Conservation (phyloP, 30 jellyfish, hydroid and myxozoan species). For the Hydractinia symbiolongicarpus region DNA sequence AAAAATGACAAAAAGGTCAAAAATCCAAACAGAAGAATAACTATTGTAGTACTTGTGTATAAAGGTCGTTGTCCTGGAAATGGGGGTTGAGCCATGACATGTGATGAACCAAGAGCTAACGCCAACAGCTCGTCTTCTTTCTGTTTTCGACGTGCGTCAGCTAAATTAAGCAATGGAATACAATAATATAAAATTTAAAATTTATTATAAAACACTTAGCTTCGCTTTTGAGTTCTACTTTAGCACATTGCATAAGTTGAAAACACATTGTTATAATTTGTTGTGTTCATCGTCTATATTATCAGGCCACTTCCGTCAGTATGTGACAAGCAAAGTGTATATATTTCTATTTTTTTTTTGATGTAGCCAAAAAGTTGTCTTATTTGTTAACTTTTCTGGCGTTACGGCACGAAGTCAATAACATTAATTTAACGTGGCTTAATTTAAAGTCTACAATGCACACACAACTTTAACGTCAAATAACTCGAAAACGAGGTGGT, state of each 20-base stretch:
- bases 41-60: constrained; percentile 17
- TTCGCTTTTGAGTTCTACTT: background rate
- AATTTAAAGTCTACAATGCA: too few relatives aligned
- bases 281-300: too few relatives aligned
- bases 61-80: constrained; percentile 63
- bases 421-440: too few relatives aligned
- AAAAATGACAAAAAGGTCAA: background rate
- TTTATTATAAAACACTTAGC: background rate
- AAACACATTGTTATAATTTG: too few relatives aligned
- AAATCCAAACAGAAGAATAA: background rate
- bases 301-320: too few relatives aligned
- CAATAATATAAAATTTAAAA: background rate
- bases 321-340: too few relatives aligned
- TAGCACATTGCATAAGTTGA: background rate
- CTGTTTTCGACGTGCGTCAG: constrained; percentile 80
- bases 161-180: background rate
- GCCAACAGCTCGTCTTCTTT: constrained; percentile 68
- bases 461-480: too few relatives aligned
- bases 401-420: too few relatives aligned
- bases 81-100: constrained; percentile 34
- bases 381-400: too few relatives aligned
- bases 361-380: too few relatives aligned
- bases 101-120: constrained; percentile 61
- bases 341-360: too few relatives aligned
- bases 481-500: too few relatives aligned